phyloP scores from a whole-genome alignment of 2,797 vertebrate genomes.

The Acanthurus lineatus region DNA sequence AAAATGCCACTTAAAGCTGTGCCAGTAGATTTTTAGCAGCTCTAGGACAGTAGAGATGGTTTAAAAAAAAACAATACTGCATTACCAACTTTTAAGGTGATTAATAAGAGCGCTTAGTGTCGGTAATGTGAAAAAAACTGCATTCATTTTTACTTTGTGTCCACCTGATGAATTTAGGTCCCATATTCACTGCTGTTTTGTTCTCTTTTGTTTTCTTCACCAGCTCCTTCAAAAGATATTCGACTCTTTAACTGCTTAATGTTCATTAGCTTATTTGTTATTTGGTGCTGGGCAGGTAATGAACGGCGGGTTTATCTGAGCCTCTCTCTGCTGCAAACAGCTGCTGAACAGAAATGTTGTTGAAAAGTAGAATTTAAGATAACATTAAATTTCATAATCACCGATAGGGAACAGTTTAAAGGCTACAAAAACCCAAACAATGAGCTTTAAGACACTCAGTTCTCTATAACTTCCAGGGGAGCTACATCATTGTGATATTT shows the following conservation, averaged over 20 bases:
- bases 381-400: neutral
- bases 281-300: neutral
- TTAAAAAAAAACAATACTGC: neutral
- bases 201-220: neutral
- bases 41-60: neutral
- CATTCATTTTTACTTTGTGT: neutral
- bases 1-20: neutral
- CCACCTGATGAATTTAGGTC: neutral
- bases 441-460: neutral
- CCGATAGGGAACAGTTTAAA: neutral
- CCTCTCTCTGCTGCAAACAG: neutral
- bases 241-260: neutral
- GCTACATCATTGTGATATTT: neutral
- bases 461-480: no score
- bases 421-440: neutral
- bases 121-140: neutral
- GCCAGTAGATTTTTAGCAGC: conserved; percentile 8
- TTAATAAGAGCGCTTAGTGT: neutral
- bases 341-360: neutral
- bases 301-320: neutral
- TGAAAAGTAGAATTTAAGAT: neutral
- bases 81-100: neutral
- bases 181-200: neutral
- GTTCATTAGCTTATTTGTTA: neutral
- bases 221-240: neutral